A percentile compares a stretch with the other conserved stretches of the same genome.
phyloP scores from a whole-genome alignment of 2,888 invertebrate species.

The Drosophila tanythrix region DNA sequence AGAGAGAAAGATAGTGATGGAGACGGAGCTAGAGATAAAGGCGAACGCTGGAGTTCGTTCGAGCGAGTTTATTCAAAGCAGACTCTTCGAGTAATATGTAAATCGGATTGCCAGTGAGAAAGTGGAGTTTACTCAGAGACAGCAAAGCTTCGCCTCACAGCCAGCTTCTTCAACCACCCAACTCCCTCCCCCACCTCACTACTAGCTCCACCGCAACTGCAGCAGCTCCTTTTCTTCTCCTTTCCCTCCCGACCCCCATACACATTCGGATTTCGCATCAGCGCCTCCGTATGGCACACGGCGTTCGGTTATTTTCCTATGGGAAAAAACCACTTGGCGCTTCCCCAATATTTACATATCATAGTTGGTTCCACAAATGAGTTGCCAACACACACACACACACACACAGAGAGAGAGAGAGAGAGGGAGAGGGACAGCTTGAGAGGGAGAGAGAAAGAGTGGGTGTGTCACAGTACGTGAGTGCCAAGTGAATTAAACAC shows the following conservation, averaged over 20 bases:
- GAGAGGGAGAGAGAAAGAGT: background rate
- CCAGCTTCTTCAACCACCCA: constrained; percentile 31
- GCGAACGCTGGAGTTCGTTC: constrained; percentile 32
- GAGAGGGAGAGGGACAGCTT: too few species aligned
- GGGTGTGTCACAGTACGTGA: constrained; percentile 26
- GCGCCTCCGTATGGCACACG: constrained; percentile 54
- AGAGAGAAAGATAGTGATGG: background rate
- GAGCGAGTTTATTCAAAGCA: constrained; percentile 78
- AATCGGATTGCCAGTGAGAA: constrained; percentile 71
- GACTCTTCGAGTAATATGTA: constrained; percentile 77
- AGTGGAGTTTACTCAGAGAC: constrained; percentile 65
- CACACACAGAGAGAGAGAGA: background rate
- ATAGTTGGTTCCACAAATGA: constrained; percentile 66
- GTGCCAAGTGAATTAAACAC: constrained; percentile 46
- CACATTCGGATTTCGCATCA: constrained; percentile 59
- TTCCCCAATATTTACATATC: constrained; percentile 70
- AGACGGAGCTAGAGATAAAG: constrained; percentile 29
- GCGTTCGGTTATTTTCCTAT: constrained; percentile 60
- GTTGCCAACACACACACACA: constrained; percentile 25
- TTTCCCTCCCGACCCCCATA: background rate
- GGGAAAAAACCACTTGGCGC: constrained; percentile 67
- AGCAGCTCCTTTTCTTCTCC: background rate
- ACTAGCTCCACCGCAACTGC: background rate
- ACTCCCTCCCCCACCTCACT: background rate
- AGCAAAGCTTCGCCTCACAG: constrained; percentile 33